Base-by-base conservation (phyloP, 2,888 invertebrate species). In the Hypolimnas misippus region DNA sequence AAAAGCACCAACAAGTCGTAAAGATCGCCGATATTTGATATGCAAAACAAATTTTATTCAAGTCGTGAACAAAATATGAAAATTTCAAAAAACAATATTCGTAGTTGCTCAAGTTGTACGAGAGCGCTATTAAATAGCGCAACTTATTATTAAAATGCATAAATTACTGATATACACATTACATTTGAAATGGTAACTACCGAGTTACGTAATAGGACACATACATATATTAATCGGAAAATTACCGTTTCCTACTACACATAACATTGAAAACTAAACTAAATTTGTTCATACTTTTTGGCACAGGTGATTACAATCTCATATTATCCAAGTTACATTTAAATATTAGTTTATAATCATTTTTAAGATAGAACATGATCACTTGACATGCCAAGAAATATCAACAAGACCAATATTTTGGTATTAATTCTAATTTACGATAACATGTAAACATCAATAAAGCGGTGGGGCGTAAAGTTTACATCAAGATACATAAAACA, bases 211-310 rank as follows among this genome's bases (percentile, higher is more conserved):
- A 44, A 42, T 8, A 38, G n/a, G 35, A 38, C 35, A 42, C 42
- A 42, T 16, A 14, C n/a, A 49, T 7, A 14, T 29, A n/a, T 14
- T 29, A 25, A 25, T 19, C 12, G 25, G 1, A 3, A 29, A 8
- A 29, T 49, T 14, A 49, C 7, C 25, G 16, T 29, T 49, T 49
- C 49, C 49, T 49, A 49, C 49, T 49, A 49, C 49, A 49, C 25
- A 49, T 7, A 16, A 44, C 42, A 54, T 54, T 25, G 50, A 29
- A 5, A 44, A 40, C 42, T 57, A 54, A 50, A 17, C 19, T 62
- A 65, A 17, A 16, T 62, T 62, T 65, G 63, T 63, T 66, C 63
- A 63, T 66, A 66, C 59, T 66, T 66, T 54, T 66, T 66, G 65
- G 65, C 65, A 66, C 50, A 40, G 17, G 16, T 6, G 54, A 46